Evolutionary conservation across 23 tunicate genomes (phyloP), one percentile per base, ranked within the genome.

Genomic region (Ascidia mentula): DNA sequence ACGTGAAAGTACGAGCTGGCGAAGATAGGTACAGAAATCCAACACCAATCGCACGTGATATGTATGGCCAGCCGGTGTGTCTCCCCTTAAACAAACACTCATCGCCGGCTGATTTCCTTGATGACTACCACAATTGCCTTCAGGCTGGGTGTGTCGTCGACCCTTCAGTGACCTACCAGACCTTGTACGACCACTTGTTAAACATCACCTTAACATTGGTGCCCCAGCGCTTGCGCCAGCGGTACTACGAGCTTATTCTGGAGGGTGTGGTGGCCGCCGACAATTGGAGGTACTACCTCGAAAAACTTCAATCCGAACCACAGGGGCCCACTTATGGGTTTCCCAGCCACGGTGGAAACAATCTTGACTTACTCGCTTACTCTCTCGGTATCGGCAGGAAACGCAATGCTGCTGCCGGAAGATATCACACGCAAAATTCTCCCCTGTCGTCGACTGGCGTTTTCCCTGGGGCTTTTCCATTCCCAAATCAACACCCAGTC

Each of bases 91-190:
- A 45, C 72, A 69, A 76, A 22, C 82, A 80, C 6, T 71, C 82
- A 0, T 37, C 40, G 12, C 40, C 88, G 1, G 59, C 39, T 33
- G 88, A 84, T 40, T 84, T 74, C 46, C 40, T 84, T 17, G 36
- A 40, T 40, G 32, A 45, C 34, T 84, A 84, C 33, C 88, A 84
- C 38, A 82, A 84, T 22, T 84, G 88, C 35, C 46, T 76, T 18
- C 82, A 80, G 38, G 40, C 88, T 5, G 88, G 88, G 36, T 84
- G 88, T 37, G 42, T 79, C 18, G 78, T 74, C 18, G 78, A 74
- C 46, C 78, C 78, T 26, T 36, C 46, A 20, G n/a, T 74, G 7
- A 36, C 78, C 6, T 18, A 37, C 28, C 17, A 37, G 18, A 38
- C 40, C 6, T 26, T 74, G 18, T 28, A 13, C 34, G 46, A 74